Evolutionary conservation across 2,888 invertebrate genomes (phyloP).

Genomic region (Cryptops parisi): DNA sequence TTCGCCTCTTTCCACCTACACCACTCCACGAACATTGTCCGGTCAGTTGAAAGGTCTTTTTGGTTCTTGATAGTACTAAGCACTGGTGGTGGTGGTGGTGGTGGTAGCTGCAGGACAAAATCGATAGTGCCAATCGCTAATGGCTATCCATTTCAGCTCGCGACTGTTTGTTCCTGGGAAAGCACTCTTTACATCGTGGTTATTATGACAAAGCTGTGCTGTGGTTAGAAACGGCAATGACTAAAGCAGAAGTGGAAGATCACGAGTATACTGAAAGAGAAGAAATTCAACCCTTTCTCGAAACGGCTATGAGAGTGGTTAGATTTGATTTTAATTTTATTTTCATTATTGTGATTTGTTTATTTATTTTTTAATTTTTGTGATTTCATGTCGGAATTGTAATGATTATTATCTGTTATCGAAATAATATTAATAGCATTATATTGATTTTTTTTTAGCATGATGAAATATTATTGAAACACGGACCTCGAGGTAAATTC

Average conservation of each 20-base stretch:
- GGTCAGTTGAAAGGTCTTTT: too few species aligned
- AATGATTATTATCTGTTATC: too few species aligned
- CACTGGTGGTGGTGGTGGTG: too few species aligned
- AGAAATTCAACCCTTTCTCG: conserved; percentile 27
- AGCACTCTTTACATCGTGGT: conserved; percentile 29
- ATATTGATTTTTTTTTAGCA: too few species aligned
- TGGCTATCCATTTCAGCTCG: conserved; percentile 23
- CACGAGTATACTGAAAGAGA: conserved; percentile 23
- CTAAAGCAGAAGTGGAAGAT: conserved; percentile 23
- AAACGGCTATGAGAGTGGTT: conserved; percentile 28
- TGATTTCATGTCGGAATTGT: too few species aligned
- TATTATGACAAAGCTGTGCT: conserved; percentile 28
- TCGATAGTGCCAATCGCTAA: too few species aligned
- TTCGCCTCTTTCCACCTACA: neutral
- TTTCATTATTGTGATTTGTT: neutral
- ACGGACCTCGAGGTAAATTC: conserved; percentile 18
- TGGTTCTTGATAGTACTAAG: too few species aligned
- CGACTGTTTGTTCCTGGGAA: conserved; percentile 30
- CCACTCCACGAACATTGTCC: neutral
- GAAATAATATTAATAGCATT: too few species aligned
- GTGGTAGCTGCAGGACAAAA: too few species aligned
- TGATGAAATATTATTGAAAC: conserved; percentile 22
- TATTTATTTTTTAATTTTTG: too few species aligned
- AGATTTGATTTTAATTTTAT: conserved; percentile 9
- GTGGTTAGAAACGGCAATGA: conserved; percentile 28